A percentile compares a stretch with the other conserved stretches of the same genome.
Evolutionary conservation across 2,888 invertebrate species (phyloP).

Genomic region (Drosophila dives): DNA sequence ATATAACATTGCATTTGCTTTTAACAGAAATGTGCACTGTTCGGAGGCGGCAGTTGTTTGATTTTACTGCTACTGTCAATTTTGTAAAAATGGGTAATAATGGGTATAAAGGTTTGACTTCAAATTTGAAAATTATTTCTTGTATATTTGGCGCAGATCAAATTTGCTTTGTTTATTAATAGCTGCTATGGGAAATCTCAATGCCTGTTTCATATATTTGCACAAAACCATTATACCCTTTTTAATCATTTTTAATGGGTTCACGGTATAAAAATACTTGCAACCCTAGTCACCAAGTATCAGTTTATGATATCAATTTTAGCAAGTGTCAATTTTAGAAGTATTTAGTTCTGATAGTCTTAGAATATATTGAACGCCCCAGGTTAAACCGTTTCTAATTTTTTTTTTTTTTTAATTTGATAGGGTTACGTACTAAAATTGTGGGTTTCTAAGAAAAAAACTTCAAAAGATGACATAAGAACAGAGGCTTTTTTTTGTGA

Average conservation of each 20-base stretch:
- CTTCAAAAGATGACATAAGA: not conserved
- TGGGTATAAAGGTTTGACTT: no score
- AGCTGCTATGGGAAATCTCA: no score
- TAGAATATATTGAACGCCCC: not conserved
- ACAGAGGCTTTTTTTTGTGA: not conserved
- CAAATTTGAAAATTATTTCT: no score
- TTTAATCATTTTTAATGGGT: no score
- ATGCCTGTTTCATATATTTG: no score
- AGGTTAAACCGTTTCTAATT: not conserved
- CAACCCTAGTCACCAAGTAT: not conserved
- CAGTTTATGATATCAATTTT: not conserved
- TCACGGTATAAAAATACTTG: not conserved
- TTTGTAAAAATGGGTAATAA: no score
- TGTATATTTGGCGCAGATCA: no score
- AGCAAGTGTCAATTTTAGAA: not conserved
- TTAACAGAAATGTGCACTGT: conserved; percentile 59
- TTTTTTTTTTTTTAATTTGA: not conserved
- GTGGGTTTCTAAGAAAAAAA: not conserved
- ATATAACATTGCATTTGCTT: conserved; percentile 73
- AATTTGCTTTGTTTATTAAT: no score
- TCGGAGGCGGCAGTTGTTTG: conserved; percentile 31
- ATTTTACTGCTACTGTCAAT: conserved; percentile 9
- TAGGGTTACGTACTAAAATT: not conserved
- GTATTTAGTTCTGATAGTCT: not conserved
- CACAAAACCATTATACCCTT: no score